Conservation (phyloP, 2,888 invertebrate species). For the Hydriomena furcata region DNA sequence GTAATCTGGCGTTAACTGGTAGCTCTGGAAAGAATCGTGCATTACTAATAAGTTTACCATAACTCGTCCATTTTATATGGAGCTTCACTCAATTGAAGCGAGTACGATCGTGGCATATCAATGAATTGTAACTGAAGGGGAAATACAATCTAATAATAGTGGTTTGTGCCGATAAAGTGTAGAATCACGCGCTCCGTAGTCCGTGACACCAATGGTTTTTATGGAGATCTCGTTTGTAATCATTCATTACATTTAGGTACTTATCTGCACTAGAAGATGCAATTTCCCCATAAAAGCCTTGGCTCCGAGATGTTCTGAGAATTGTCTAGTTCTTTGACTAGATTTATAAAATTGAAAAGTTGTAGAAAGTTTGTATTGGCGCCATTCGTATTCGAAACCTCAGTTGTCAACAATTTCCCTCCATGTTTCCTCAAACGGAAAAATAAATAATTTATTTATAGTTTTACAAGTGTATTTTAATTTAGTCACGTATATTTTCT, state of each 20-base stretch:
- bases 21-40: conserved; percentile 59
- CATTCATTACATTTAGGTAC: conserved; percentile 44
- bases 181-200: conserved; percentile 61
- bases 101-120: conserved; percentile 40
- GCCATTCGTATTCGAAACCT: conserved; percentile 20
- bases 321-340: conserved; percentile 12
- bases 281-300: conserved; percentile 25
- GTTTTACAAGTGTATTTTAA: not conserved
- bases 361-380: conserved; percentile 31
- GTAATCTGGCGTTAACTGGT: conserved; percentile 52
- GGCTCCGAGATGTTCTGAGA: conserved; percentile 20
- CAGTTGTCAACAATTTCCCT: conserved; percentile 23
- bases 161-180: conserved; percentile 45
- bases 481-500: conserved; percentile 7
- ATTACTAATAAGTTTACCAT: conserved; percentile 57
- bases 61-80: conserved; percentile 44
- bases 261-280: conserved; percentile 33
- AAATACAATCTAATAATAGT: conserved; percentile 47
- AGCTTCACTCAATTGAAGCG: conserved; percentile 40
- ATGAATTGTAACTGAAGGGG: conserved; percentile 40
- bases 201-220: conserved; percentile 69
- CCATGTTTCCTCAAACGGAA: conserved; percentile 31
- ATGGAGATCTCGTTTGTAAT: conserved; percentile 48
- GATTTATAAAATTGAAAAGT: conserved; percentile 26
- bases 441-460: conserved; percentile 15